Base-by-base conservation (phyloP, 2,888 invertebrate species). In the Formica aserva region DNA sequence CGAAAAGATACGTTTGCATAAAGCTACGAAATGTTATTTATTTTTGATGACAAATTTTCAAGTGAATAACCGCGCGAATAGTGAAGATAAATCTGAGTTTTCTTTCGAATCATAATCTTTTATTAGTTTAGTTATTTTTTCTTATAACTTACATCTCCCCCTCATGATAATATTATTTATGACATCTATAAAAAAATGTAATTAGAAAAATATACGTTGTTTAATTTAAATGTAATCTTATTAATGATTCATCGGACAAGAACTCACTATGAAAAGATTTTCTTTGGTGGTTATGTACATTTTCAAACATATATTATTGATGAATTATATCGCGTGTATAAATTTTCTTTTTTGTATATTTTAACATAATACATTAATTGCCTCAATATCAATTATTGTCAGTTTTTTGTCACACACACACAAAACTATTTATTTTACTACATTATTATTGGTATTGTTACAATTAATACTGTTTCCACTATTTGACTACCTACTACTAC, bases 21-120 rank as follows among this genome's bases (percentile, higher is more conserved):
- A 41, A n/a, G 55, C 71, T 41, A 55, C 6, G 41, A 74, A 67
- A 69, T 82, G 35, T 67, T 75, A 84, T 67, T 85, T 85, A 85
- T 85, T 78, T 78, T 78, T 15, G 55, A 77, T 13, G 57, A 78
- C 6, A 78, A 57, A 78, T 71, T 71, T 78, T 71, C 72, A 45
- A 78, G 32, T 60, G 4, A 78, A 57, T 35, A 15, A 5, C 32
- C n/a, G 45, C 41, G 32, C 72, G 18, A 78, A 18, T 76, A 63
- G 22, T 78, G 22, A 72, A 72, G 32, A 72, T 60, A 60, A 72
- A 78, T 60, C 18, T 60, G 22, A 72, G 32, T 26, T 72, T 78
- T 55, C 2, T 32, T 60, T 35, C 11, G 6, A 78, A 69, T 22
- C 18, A 55, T 22, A 9, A 57, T 60, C 11, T 72, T 66, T 78